A percentile compares a stretch with the other conserved stretches of the same genome.
Evolutionary conservation across 2,888 invertebrate species (phyloP).

Genomic region (Lamproptera curius): DNA sequence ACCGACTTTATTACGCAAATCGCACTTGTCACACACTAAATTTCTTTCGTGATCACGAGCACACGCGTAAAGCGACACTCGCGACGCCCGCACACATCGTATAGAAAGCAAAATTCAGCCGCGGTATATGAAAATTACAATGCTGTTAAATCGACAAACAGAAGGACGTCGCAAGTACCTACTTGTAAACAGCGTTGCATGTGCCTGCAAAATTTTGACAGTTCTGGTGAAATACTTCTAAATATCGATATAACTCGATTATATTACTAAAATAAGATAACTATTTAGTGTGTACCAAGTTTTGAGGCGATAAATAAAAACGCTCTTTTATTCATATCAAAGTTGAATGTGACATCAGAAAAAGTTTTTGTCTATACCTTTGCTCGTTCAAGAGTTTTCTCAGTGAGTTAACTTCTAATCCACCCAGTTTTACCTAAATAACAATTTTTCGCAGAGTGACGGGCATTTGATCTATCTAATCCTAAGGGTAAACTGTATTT

Average conservation of each 20-base stretch:
- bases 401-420: no score
- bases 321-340: no score
- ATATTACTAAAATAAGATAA: background rate
- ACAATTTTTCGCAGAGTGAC: no score
- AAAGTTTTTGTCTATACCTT: no score
- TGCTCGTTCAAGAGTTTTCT: no score
- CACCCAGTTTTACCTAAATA: no score
- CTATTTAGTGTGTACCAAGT: no score
- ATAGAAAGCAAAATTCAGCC: slow-evolving; percentile 41
- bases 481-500: no score
- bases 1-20: slow-evolving; percentile 59
- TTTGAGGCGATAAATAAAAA: no score
- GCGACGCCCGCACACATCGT: slow-evolving; percentile 73
- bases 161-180: slow-evolving; percentile 49
- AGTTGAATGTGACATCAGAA: no score
- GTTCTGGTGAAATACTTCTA: slow-evolving; percentile 32
- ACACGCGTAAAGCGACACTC: slow-evolving; percentile 60
- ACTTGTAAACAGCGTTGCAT: slow-evolving; percentile 75
- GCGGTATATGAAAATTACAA: slow-evolving; percentile 41
- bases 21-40: slow-evolving; percentile 56
- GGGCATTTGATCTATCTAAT: no score
- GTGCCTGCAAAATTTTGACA: slow-evolving; percentile 76
- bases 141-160: slow-evolving; percentile 52
- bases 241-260: slow-evolving; percentile 24
- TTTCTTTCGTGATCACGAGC: slow-evolving; percentile 58